Conservation (phyloP, 35 echinoderm and acorn worm genomes). For the Apostichopus parvimensis region DNA sequence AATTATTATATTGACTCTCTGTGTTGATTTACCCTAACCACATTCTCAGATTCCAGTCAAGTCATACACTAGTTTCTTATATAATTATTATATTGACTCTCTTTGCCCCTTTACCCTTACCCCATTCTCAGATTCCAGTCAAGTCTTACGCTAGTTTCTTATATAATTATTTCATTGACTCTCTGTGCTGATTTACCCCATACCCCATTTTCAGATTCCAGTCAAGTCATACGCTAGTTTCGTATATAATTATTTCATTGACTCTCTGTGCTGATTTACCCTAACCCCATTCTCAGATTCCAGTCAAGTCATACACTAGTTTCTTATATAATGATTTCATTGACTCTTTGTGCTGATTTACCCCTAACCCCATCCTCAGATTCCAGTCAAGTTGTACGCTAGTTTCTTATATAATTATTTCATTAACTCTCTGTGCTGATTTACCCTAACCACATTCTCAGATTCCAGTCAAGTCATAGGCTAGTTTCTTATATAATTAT, state of each 20-base stretch:
- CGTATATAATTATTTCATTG: neutral
- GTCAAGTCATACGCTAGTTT: constrained; percentile 37
- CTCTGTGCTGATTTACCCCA: too few species aligned
- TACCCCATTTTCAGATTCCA: too few species aligned
- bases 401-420: neutral
- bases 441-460: neutral
- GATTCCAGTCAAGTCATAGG: constrained; percentile 73
- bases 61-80: constrained; percentile 27
- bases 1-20: neutral
- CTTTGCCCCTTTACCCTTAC: neutral
- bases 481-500: neutral
- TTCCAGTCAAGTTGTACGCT: constrained; percentile 63
- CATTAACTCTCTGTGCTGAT: neutral
- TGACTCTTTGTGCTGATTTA: neutral
- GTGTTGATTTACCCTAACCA: neutral
- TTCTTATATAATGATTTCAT: neutral
- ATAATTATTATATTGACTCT: neutral
- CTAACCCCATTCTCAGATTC: constrained; percentile 56
- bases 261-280: neutral
- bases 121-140: constrained; percentile 67
- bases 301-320: constrained; percentile 57
- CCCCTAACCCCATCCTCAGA: constrained; percentile 50
- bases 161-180: neutral
- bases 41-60: constrained; percentile 72
- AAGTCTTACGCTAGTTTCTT: constrained; percentile 55